A percentile compares a stretch with the other conserved stretches of the same genome.
Conservation (phyloP, 2,888 invertebrate genomes). For the Phyllotreta cruciferae region DNA sequence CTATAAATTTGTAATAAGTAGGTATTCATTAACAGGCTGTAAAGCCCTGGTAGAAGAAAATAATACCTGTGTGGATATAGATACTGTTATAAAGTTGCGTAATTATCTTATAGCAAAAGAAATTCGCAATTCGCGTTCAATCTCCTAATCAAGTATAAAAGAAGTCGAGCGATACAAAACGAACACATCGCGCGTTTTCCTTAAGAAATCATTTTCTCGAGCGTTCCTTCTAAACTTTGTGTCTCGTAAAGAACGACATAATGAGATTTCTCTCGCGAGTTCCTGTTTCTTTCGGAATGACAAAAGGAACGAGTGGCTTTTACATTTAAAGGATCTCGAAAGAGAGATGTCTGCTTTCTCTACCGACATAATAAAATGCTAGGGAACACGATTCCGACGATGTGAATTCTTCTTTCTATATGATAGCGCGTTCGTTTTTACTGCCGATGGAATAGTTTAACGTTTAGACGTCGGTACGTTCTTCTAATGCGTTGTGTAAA, state of each 20-base stretch:
- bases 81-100: too few species aligned
- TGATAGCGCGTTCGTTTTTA: slow-evolving; percentile 1
- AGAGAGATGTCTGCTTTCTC: slow-evolving; percentile 26
- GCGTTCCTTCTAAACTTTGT: slow-evolving; percentile 30
- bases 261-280: slow-evolving; percentile 34
- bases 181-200: slow-evolving; percentile 26
- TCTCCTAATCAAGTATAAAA: slow-evolving; percentile 17
- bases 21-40: too few species aligned
- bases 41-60: too few species aligned
- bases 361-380: slow-evolving; percentile 28
- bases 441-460: slow-evolving; percentile 7
- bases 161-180: slow-evolving; percentile 24
- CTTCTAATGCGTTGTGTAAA: too few species aligned
- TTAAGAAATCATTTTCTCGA: slow-evolving; percentile 34
- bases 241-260: slow-evolving; percentile 37
- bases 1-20: too few species aligned
- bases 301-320: slow-evolving; percentile 37
- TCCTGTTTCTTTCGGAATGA: slow-evolving; percentile 30
- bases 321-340: slow-evolving; percentile 29
- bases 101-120: too few species aligned
- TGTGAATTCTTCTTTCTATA: background rate
- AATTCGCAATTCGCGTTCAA: too few species aligned
- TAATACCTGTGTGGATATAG: too few species aligned
- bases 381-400: slow-evolving; percentile 13
- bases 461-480: slow-evolving; percentile 4